phyloP scores from a whole-genome alignment of 2,888 invertebrate genomes.

The Ametastegia equiseti region DNA sequence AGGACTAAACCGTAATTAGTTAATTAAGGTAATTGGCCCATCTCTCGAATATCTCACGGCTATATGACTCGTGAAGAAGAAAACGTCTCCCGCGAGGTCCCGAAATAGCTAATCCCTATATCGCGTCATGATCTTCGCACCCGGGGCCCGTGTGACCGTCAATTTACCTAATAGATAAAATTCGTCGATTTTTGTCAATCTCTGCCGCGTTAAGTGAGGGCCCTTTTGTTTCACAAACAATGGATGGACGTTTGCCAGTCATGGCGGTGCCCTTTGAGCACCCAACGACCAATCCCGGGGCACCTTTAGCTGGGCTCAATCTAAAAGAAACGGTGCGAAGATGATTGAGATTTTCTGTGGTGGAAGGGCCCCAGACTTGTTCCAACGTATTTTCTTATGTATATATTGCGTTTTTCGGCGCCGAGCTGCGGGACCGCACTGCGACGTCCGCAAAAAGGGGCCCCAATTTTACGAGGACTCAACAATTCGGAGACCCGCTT shows the following conservation, averaged over 20 bases:
- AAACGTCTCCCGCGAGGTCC: not conserved
- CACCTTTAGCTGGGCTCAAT: constrained; percentile 66
- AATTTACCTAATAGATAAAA: constrained; percentile 72
- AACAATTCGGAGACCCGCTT: constrained; percentile 54
- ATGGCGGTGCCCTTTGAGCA: constrained; percentile 75
- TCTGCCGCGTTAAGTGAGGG: constrained; percentile 72
- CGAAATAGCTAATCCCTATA: constrained; percentile 34
- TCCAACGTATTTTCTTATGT: constrained; percentile 26
- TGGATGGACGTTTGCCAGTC: constrained; percentile 73
- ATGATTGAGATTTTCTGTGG: constrained; percentile 72
- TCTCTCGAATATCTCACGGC: constrained; percentile 13
- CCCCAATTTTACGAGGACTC: constrained; percentile 39
- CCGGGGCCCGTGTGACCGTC: constrained; percentile 58
- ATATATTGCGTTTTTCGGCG: constrained; percentile 42
- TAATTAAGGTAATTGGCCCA: constrained; percentile 41
- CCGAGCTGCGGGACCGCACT: constrained; percentile 26
- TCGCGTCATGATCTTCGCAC: constrained; percentile 52
- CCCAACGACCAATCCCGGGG: constrained; percentile 71
- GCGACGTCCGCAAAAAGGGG: constrained; percentile 36
- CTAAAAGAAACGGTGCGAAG: constrained; percentile 69
- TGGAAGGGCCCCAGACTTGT: constrained; percentile 12
- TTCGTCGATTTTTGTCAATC: constrained; percentile 64
- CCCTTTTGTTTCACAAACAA: constrained; percentile 75
- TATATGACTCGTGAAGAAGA: not conserved
- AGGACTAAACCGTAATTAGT: constrained; percentile 33